phyloP scores from a whole-genome alignment of 2,888 invertebrate species.

The Ceramica pisi region DNA sequence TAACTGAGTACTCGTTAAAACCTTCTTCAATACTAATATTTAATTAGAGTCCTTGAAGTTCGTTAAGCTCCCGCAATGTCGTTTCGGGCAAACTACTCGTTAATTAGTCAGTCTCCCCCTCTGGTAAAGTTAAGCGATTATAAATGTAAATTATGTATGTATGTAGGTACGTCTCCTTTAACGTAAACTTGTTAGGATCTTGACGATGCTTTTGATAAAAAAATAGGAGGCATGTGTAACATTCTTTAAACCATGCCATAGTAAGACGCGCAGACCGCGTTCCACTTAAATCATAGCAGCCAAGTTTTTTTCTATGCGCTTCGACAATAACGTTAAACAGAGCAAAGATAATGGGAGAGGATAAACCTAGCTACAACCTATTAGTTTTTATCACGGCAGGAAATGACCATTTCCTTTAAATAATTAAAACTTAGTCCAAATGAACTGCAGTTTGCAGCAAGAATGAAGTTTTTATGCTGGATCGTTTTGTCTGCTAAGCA shows the following conservation, averaged over 20 bases:
- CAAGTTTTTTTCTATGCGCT: slow-evolving; percentile 24
- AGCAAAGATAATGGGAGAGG: slow-evolving; percentile 24
- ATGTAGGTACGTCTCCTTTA: slow-evolving; percentile 19
- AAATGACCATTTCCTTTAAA: slow-evolving; percentile 24
- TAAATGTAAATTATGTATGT: slow-evolving; percentile 46
- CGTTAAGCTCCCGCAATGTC: slow-evolving; percentile 34
- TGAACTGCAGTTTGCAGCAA: slow-evolving; percentile 2
- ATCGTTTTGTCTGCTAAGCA: background rate
- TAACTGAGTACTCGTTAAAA: slow-evolving; percentile 22
- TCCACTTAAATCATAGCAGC: slow-evolving; percentile 20
- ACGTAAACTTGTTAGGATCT: slow-evolving; percentile 48
- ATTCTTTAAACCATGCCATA: slow-evolving; percentile 32
- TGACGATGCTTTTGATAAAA: slow-evolving; percentile 37
- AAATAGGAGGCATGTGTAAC: slow-evolving; percentile 35
- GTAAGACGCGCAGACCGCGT: slow-evolving; percentile 19
- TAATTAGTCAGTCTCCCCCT: slow-evolving; percentile 20
- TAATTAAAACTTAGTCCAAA: slow-evolving; percentile 25
- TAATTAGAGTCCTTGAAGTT: slow-evolving; percentile 45
- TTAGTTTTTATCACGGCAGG: slow-evolving; percentile 20
- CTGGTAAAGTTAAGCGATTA: slow-evolving; percentile 36
- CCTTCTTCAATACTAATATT: slow-evolving; percentile 32
- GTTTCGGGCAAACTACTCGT: slow-evolving; percentile 41
- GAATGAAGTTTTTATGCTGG: background rate
- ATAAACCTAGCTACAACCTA: background rate
- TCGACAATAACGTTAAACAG: slow-evolving; percentile 18